Evolutionary conservation across 2,113 vertebrate species (phyloP), one percentile per base, ranked within the genome.

Genomic region (Gadus chalcogrammus): DNA sequence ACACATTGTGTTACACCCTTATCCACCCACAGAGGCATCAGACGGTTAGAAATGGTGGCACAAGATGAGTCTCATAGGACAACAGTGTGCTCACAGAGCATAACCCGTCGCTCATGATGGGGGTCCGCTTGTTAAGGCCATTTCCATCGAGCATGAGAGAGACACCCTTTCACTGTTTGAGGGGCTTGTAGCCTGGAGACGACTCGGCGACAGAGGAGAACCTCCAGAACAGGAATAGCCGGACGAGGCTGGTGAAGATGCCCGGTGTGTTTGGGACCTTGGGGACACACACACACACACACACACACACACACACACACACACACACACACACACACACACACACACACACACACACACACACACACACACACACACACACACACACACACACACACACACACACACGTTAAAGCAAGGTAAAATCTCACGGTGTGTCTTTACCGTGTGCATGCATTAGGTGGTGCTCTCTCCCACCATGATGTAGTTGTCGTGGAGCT

Each of bases 181-280:
- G 53, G 15, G 88, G 66, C 42, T 87, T 92, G 68, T 92, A 93
- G 58, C 87, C 59, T 22, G 88, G 82, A 7, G 78, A 91, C 7
- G 88, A 85, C 52, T 83, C 84, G 61, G 76, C 74, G 0, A 70
- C 61, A 0, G 88, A 66, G 0, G 87, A 68, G 68, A 93, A 98
- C 24, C 62, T 83, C 93, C 92, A 91, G 86, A 99, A 99, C 52
- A 99, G 91, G 90, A 93, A 94, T 74, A 99, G 92, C 22, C 96
- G 85, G 69, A 97, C 69, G 5, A 94, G 5, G 68, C 96, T 98
- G 80, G 97, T 98, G 74, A 94, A 0, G 0, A 99, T 93, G 7
- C 97, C 97, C 0, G 97, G 96, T 0, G 91, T 64, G 63, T 99
- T 99, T 9, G 97, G 96, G 52, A 97, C 91, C 96, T 98, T 90